Conservation (phyloP, 2,888 invertebrate species). For the Coleophora deauratella region DNA sequence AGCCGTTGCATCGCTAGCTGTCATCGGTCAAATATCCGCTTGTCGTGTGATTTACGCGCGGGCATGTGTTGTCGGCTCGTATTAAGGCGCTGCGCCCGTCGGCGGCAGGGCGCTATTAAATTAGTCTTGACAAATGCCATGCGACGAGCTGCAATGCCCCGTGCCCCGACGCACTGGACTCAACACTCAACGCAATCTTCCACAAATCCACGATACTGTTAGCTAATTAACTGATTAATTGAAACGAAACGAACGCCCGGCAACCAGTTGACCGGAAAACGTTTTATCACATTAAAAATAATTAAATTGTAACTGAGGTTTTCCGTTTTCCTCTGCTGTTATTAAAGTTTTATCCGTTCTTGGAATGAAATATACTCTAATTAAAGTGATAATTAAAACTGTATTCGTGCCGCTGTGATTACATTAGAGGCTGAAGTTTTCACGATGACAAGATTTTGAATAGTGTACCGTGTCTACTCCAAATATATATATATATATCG, state of each 20-base stretch:
- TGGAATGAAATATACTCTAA: too few relatives aligned
- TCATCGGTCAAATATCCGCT: conserved; percentile 13
- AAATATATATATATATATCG: too few relatives aligned
- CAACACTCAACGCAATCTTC: too few relatives aligned
- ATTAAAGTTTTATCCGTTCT: too few relatives aligned
- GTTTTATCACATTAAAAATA: not conserved
- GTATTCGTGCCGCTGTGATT: too few relatives aligned
- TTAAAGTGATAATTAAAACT: too few relatives aligned
- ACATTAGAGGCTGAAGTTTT: too few relatives aligned
- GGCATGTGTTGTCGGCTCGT: conserved; percentile 20
- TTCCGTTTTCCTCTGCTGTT: not conserved
- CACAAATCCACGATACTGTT: too few relatives aligned
- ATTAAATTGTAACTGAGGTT: not conserved
- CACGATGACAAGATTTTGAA: too few relatives aligned
- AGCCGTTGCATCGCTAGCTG: too few relatives aligned
- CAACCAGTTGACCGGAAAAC: not conserved
- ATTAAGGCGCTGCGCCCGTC: conserved; percentile 34
- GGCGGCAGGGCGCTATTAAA: conserved; percentile 33
- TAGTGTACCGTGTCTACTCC: too few relatives aligned
- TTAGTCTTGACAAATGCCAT: conserved; percentile 34
- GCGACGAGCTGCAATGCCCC: too few relatives aligned
- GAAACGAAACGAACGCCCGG: not conserved
- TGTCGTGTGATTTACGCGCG: conserved; percentile 34
- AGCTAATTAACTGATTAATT: not conserved
- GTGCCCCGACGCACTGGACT: conserved; percentile 7